phyloP scores from a whole-genome alignment of 2,888 invertebrate species.

The Rhagium mordax region DNA sequence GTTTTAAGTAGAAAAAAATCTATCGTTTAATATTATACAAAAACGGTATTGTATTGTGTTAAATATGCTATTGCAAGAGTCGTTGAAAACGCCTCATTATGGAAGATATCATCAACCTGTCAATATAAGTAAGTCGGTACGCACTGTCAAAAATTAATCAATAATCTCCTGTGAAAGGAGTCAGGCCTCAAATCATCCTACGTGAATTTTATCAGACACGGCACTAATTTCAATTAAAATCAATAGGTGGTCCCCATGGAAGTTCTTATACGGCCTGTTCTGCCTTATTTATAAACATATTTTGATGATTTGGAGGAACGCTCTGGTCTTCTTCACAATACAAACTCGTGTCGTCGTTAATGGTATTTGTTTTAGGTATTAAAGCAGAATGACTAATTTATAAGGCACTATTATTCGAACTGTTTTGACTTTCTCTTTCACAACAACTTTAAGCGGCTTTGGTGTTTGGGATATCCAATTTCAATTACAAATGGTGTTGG shows the following conservation, averaged over 20 bases:
- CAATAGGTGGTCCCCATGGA: background rate
- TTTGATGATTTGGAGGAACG: background rate
- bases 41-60: too few species aligned
- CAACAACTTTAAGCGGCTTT: background rate
- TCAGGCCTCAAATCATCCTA: background rate
- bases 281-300: background rate
- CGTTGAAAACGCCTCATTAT: background rate
- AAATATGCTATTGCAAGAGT: too few species aligned
- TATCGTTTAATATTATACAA: too few species aligned
- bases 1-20: too few species aligned
- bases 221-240: slow-evolving; percentile 4
- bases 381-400: background rate
- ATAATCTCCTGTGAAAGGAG: background rate
- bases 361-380: background rate
- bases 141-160: background rate
- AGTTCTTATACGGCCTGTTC: background rate
- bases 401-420: background rate
- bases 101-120: background rate
- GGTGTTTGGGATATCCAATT: background rate
- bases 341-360: background rate
- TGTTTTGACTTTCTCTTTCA: background rate
- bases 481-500: background rate
- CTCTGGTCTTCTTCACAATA: background rate
- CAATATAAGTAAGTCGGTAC: background rate
- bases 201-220: background rate